Evolutionary conservation across 2,888 invertebrate genomes (phyloP).

Genomic region (Homarus gammarus): DNA sequence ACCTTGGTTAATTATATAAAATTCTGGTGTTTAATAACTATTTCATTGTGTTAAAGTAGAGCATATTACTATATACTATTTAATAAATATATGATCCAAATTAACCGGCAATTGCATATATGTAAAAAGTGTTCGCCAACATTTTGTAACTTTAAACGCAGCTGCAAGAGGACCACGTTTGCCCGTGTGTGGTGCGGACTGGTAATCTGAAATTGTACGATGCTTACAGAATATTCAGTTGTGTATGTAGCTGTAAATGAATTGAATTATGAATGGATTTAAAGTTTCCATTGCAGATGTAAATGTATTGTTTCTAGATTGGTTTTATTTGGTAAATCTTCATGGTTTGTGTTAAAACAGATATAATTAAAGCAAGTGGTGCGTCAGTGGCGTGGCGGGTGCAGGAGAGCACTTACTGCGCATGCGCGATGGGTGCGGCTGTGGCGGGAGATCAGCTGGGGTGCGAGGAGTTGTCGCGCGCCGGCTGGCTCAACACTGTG

Average conservation of each 20-base stretch:
- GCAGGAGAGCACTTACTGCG: conserved; percentile 39
- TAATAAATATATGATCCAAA: neutral
- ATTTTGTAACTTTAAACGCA: conserved; percentile 61
- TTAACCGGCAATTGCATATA: neutral
- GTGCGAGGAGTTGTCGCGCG: conserved; percentile 72
- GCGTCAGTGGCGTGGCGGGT: conserved; percentile 17
- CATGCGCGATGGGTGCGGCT: conserved; percentile 55
- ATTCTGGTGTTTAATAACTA: neutral
- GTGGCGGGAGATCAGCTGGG: conserved; percentile 71
- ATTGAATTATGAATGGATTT: neutral
- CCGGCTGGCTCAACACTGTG: conserved; percentile 62
- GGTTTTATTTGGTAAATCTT: neutral
- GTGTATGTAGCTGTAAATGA: neutral
- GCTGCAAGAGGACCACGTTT: conserved; percentile 45
- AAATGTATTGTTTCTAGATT: neutral
- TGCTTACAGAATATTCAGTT: conserved; percentile 11
- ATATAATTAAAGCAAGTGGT: conserved; percentile 33
- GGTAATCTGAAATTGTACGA: conserved; percentile 53
- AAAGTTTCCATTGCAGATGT: neutral
- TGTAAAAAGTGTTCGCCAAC: conserved; percentile 47
- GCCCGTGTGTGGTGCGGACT: conserved; percentile 49
- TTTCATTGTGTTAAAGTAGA: neutral
- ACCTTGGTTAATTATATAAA: conserved; percentile 42
- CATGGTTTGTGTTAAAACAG: neutral
- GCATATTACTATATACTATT: neutral